Evolutionary conservation across 1,140 invertebrate genomes (phyloP).

Genomic region (Trichoplusia ni): DNA sequence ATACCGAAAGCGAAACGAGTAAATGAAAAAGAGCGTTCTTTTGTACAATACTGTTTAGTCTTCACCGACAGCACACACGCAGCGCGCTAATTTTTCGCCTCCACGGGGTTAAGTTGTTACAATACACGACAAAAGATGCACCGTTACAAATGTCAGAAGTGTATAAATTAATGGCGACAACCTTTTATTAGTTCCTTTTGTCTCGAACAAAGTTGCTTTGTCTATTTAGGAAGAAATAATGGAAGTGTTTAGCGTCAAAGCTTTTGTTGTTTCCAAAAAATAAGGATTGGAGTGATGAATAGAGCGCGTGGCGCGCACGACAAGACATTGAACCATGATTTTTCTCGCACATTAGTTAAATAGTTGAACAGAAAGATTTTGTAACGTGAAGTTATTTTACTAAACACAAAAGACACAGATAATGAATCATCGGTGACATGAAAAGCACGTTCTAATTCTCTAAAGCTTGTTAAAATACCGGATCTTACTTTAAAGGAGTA

Average conservation of each 20-base stretch:
- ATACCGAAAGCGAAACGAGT: slow-evolving; percentile 46
- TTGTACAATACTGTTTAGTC: slow-evolving; percentile 40
- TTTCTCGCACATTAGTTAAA: slow-evolving; percentile 58
- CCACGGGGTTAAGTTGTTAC: slow-evolving; percentile 51
- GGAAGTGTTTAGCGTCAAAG: slow-evolving; percentile 75
- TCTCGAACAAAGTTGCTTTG: slow-evolving; percentile 71
- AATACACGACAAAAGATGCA: slow-evolving; percentile 61
- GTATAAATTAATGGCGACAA: slow-evolving; percentile 75
- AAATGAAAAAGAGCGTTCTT: slow-evolving; percentile 41
- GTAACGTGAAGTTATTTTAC: slow-evolving; percentile 24
- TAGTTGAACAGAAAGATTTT: slow-evolving; percentile 27
- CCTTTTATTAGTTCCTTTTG: slow-evolving; percentile 73
- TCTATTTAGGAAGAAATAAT: slow-evolving; percentile 76
- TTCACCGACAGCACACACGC: slow-evolving; percentile 54
- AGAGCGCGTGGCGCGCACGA: slow-evolving; percentile 65
- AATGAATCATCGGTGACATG: slow-evolving; percentile 15
- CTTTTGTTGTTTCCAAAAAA: slow-evolving; percentile 73
- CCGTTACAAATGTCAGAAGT: slow-evolving; percentile 77
- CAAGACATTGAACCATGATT: slow-evolving; percentile 60
- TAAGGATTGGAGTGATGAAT: slow-evolving; percentile 52
- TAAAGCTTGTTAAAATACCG: not conserved
- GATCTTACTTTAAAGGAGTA: too few relatives aligned
- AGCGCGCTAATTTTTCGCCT: slow-evolving; percentile 70
- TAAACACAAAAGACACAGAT: slow-evolving; percentile 22
- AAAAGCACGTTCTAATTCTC: not conserved